Percentiles rank a stretch among this genome's conserved stretches.
phyloP scores from a whole-genome alignment of 1,140 invertebrate species.

The Scaptomyza hsui region DNA sequence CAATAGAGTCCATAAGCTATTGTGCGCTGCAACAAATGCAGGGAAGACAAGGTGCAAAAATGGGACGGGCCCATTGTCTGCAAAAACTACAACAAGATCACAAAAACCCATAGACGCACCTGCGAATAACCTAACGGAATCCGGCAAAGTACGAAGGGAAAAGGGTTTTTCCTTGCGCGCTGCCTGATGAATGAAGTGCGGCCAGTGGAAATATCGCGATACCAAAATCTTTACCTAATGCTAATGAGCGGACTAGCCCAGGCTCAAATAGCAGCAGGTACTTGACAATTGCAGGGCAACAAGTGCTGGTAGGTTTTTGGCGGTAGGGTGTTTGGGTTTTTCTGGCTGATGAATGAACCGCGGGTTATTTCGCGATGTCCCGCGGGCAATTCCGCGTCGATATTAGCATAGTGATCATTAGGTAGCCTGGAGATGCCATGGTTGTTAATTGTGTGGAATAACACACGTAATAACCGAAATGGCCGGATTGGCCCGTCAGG shows the following conservation, averaged over 20 bases:
- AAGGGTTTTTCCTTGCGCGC: constrained; percentile 62
- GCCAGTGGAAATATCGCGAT: constrained; percentile 32
- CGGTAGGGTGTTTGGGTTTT: constrained; percentile 27
- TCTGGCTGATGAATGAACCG: constrained; percentile 64
- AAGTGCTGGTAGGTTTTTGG: constrained; percentile 42
- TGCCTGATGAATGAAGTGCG: constrained; percentile 57
- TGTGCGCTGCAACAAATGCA: constrained; percentile 50
- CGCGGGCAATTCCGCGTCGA: constrained; percentile 60
- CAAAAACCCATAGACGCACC: constrained; percentile 43
- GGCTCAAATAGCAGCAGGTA: constrained; percentile 54
- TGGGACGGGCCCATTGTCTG: constrained; percentile 70
- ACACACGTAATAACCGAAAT: constrained; percentile 79
- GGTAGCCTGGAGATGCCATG: constrained; percentile 54
- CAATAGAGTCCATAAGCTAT: constrained; percentile 40
- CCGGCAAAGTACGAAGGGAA: constrained; percentile 16
- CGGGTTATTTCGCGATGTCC: constrained; percentile 56
- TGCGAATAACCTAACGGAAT: constrained; percentile 55
- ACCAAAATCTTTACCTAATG: constrained; percentile 51
- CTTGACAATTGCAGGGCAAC: constrained; percentile 37
- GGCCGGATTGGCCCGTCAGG: constrained; percentile 61
- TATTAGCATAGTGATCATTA: constrained; percentile 57
- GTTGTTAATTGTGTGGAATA: constrained; percentile 69
- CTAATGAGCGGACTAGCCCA: constrained; percentile 70
- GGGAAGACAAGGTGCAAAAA: constrained; percentile 79
- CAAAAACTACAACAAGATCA: constrained; percentile 41